A percentile compares a stretch with the other conserved stretches of the same genome.
Conservation (phyloP, 2,797 vertebrate species). For the Liasis olivaceus region DNA sequence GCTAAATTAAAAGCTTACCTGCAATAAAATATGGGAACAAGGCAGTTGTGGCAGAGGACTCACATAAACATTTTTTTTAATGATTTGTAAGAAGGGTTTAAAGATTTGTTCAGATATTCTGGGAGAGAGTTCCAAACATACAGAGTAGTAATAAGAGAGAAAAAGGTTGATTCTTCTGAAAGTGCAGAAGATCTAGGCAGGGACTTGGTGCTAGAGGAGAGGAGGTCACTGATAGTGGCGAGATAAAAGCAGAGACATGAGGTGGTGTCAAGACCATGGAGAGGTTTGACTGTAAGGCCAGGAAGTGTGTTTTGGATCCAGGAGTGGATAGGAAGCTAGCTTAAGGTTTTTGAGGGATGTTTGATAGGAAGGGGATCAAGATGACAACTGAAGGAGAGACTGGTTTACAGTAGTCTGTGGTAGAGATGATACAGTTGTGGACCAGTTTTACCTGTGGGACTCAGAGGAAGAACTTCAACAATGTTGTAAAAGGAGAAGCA, state of each 20-base stretch:
- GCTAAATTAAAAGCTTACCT: background rate
- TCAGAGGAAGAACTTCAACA: background rate
- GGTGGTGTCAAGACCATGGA: background rate
- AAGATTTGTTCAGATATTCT: background rate
- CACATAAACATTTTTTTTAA: background rate
- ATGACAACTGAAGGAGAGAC: background rate
- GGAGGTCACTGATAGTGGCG: background rate
- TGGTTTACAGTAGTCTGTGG: background rate
- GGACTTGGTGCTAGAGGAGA: background rate
- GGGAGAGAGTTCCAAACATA: background rate
- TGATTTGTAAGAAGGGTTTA: background rate
- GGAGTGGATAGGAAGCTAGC: background rate
- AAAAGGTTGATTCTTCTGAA: background rate
- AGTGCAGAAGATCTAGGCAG: background rate
- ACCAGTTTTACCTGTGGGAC: background rate
- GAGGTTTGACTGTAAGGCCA: background rate
- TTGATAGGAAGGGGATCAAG: background rate
- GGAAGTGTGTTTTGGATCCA: background rate
- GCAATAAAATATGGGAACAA: background rate
- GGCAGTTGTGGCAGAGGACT: background rate
- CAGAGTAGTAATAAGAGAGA: background rate
- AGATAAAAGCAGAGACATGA: background rate
- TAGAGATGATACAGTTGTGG: background rate
- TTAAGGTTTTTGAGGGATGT: background rate
- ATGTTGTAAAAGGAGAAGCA: no score